These are phyloP conservation scores for Haemorhous mexicanus DNA, from an alignment of 2,113 vertebrate genomes.

Conservation along the genomic window DNA sequence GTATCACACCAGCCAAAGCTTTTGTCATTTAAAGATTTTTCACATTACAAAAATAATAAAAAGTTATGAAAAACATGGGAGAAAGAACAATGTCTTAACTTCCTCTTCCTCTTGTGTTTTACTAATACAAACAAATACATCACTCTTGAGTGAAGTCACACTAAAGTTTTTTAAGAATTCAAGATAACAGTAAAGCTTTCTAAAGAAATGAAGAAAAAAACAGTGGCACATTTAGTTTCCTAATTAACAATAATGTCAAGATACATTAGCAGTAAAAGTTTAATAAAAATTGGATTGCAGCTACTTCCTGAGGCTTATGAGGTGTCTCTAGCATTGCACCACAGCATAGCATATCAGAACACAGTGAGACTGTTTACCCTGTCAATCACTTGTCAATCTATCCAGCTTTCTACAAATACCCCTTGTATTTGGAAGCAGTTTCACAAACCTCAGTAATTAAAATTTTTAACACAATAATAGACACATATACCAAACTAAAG, in stretches of 20 bases:
- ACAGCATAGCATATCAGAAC: slow-evolving; percentile 57
- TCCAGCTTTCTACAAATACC: slow-evolving; percentile 64
- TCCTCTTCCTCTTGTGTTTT: not conserved
- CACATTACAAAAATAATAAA: not conserved
- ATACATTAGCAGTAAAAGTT: slow-evolving; percentile 35
- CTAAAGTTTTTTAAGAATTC: not conserved
- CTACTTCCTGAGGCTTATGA: slow-evolving; percentile 57
- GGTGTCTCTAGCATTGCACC: slow-evolving; percentile 25
- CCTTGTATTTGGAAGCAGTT: slow-evolving; percentile 43
- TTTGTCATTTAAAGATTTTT: not conserved
- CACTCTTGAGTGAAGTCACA: not conserved
- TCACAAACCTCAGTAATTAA: slow-evolving; percentile 61
- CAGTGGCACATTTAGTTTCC: not conserved
- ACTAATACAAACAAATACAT: not conserved
- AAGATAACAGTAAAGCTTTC: not conserved
- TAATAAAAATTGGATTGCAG: slow-evolving; percentile 66
- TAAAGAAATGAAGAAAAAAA: not conserved
- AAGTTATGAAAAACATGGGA: not conserved
- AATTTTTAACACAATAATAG: slow-evolving; percentile 61
- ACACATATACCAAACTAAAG: slow-evolving; percentile 53
- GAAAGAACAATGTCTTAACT: not conserved
- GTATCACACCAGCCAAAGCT: not conserved
- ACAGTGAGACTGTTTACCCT: slow-evolving; percentile 69
- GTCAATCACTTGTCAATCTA: slow-evolving; percentile 73
- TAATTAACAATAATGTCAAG: slow-evolving; percentile 28